phyloP scores from a whole-genome alignment of 2,888 invertebrate species.

The Lobophora halterata region DNA sequence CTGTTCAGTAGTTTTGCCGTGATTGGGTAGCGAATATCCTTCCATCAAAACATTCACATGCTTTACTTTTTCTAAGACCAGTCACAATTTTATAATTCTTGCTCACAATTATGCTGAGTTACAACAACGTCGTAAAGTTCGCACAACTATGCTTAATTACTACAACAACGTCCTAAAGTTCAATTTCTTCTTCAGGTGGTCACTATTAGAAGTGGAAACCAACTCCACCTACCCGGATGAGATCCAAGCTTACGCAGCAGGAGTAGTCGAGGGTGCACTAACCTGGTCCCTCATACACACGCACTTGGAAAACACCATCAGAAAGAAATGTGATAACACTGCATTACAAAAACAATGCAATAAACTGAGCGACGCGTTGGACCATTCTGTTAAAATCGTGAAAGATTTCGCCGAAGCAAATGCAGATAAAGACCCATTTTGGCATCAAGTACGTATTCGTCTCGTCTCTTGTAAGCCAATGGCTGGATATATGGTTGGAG shows the following conservation, averaged over 20 bases:
- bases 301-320: conserved; percentile 87
- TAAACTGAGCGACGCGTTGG: conserved; percentile 83
- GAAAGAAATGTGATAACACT: conserved; percentile 74
- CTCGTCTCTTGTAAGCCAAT: too few relatives aligned
- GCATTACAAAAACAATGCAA: conserved; percentile 80
- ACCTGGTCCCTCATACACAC: conserved; percentile 90
- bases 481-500: too few relatives aligned
- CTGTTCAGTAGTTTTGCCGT: too few relatives aligned
- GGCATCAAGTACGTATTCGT: conserved; percentile 87
- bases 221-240: conserved; percentile 86
- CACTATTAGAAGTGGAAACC: conserved; percentile 89
- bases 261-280: conserved; percentile 90
- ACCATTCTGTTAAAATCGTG: conserved; percentile 83
- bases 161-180: too few relatives aligned
- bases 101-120: too few relatives aligned
- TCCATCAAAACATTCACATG: too few relatives aligned
- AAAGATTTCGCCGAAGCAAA: conserved; percentile 77
- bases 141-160: too few relatives aligned
- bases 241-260: conserved; percentile 93
- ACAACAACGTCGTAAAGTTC: too few relatives aligned
- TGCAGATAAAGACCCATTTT: conserved; percentile 83
- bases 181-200: conserved; percentile 83
- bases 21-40: too few relatives aligned
- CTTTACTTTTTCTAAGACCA: too few relatives aligned
- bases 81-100: too few relatives aligned